Base-by-base conservation (phyloP, 2,797 vertebrate genomes). In the Sebastes steindachneri region DNA sequence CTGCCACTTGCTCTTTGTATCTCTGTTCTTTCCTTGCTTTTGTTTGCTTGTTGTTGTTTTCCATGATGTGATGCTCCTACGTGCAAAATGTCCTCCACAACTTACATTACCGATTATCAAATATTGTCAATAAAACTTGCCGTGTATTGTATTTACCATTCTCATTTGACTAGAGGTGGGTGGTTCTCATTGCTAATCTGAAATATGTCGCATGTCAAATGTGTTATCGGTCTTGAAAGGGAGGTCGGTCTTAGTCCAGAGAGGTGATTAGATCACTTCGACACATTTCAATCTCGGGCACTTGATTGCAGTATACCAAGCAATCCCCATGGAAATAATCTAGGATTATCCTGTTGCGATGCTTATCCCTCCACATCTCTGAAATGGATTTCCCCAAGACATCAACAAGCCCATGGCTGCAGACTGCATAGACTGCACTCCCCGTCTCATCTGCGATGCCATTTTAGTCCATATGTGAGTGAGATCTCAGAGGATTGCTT, bases 321-420 rank as follows among this genome's bases (percentile, higher is more conserved):
- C 86, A 92, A 93, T 93, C 92, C 89, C 86, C 84, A 84, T 83
- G 80, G 88, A 92, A 92, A 93, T 94, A 94, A 94, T 95, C 93
- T 90, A 41, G 92, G 92, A 95, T 95, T 93, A 95, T 93, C 90
- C 87, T 53, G 45, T 84, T 87, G 80, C 82, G 60, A 79, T 78
- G 75, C 75, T 88, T 90, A 93, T 91, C 85, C 77, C 79, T 17
- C 79, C 73, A 86, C 82, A 92, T 92, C 87, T 88, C 89, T 83
- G 82, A 87, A 92, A 93, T 89, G 83, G 88, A 94, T 95, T 95
- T 93, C 79, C 86, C 79, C 84, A 93, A 93, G 91, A 93, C 85
- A 90, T 92, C 72, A 68, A 68, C 79, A 82, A 75, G 80, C 86
- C 81, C 88, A 81, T 68, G 70, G 53, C 41, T 48, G 62, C 82